A percentile compares a stretch with the other conserved stretches of the same genome.
Conservation (phyloP, 2,113 vertebrate species). For the Atrichornis clamosus region DNA sequence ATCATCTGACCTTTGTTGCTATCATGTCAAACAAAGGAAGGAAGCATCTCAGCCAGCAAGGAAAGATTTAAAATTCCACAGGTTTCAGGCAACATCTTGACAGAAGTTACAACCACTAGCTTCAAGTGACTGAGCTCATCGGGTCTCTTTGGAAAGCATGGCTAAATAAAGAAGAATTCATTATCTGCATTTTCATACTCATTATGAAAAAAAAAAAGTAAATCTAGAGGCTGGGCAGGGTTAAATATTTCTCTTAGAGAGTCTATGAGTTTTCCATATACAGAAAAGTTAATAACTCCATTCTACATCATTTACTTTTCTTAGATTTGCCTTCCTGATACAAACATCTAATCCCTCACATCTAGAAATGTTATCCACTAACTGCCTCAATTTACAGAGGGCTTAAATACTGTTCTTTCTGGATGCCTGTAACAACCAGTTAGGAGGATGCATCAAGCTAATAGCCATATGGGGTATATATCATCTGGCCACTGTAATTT, state of each 20-base stretch:
- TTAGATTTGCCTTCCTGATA: background rate
- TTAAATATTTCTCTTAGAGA: background rate
- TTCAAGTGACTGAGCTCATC: background rate
- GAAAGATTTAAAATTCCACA: background rate
- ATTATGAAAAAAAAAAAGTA: background rate
- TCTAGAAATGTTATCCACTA: background rate
- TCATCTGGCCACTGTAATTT: background rate
- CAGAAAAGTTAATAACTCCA: background rate
- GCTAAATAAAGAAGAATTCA: background rate
- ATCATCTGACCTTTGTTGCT: background rate
- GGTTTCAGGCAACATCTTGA: background rate
- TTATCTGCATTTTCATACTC: background rate
- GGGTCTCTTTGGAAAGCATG: background rate
- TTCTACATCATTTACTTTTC: background rate
- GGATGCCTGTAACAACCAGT: background rate
- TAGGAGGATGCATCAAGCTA: background rate
- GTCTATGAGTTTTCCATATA: background rate
- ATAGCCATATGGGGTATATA: rapidly evolving
- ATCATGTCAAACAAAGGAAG: background rate
- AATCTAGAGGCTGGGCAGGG: background rate
- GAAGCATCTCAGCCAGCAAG: background rate
- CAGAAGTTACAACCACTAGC: background rate
- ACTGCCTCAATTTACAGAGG: background rate
- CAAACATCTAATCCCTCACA: background rate
- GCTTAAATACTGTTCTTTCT: background rate